Evolutionary conservation across 2,888 invertebrate species (phyloP), one percentile per base, ranked within the genome.

Genomic region (Phalera bucephala): DNA sequence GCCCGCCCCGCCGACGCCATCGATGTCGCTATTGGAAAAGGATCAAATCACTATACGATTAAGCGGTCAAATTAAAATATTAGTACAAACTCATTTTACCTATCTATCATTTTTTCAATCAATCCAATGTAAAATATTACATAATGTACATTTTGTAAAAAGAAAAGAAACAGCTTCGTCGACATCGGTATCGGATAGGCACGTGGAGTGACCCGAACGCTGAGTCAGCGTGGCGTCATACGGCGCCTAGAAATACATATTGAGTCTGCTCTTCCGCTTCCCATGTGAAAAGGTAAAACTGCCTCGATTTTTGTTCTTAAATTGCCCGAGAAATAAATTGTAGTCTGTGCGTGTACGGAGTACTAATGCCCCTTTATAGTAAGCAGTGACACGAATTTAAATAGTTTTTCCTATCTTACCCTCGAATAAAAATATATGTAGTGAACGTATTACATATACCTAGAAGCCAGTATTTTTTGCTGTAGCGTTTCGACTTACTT

Each of bases 271-370:
- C 60, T 70, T 80, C 70, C 74, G 72, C 64, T 67, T 75, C 63
- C 71, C 71, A 74, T 70, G 64, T 40, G 68, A 66, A 73, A 76
- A 78, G 73, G 74, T 75, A 71, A 80, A 79, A 79, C 73, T 74
- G 70, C 76, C 66, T 61, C 69, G 65, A 74, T 73, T 68, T 79
- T 75, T 80, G 75, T 71, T 73, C 74, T 76, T 77, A 78, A 81
- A 80, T 75, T 73, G 72, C 74, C 69, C 67, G 70, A 46, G 45
- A 57, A 76, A 79, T 82, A 81, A 80, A 81, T 80, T 80, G 72
- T 78, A 74, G 67, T 70, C 64, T 65, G 75, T 79, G 80, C 81
- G 80, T 80, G 81, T 64, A 72, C 70, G 45, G 73, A 65, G 49
- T 73, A 64, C 59, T 66, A 72, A 76, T 67, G 64, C 66, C 65